Evolutionary conservation across 2,888 invertebrate species (phyloP).

Genomic region (Philereme vetulata): DNA sequence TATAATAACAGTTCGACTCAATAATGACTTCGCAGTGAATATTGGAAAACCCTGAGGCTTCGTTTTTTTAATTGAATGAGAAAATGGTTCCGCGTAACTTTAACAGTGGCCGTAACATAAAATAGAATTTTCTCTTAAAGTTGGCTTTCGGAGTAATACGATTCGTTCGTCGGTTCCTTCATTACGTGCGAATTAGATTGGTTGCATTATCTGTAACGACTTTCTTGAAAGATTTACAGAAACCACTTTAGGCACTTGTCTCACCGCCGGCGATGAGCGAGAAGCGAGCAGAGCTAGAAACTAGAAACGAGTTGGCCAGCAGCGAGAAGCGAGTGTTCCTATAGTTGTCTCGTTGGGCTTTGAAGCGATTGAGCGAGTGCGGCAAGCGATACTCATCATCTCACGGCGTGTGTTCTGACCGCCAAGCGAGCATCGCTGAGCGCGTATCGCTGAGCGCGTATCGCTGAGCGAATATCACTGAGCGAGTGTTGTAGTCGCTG

Average conservation of each 20-base stretch:
- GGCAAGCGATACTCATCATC: too few relatives aligned
- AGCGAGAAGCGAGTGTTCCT: too few relatives aligned
- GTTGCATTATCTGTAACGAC: conserved; percentile 32
- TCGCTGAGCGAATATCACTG: too few relatives aligned
- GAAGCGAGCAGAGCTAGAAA: too few relatives aligned
- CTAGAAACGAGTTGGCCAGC: too few relatives aligned
- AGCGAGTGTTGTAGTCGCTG: too few relatives aligned
- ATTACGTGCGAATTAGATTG: conserved; percentile 38
- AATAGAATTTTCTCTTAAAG: conserved; percentile 33
- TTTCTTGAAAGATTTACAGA: conserved; percentile 24
- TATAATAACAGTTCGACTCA: conserved; percentile 20
- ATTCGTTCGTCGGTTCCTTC: conserved; percentile 37
- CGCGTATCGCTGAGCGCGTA: too few relatives aligned
- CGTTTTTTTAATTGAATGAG: conserved; percentile 29
- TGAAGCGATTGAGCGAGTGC: too few relatives aligned
- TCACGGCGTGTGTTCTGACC: too few relatives aligned
- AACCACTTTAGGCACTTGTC: conserved; percentile 8
- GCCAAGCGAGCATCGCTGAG: too few relatives aligned
- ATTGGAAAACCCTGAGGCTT: conserved; percentile 12
- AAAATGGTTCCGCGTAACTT: conserved; percentile 33
- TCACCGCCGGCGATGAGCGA: too few relatives aligned
- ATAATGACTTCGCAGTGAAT: conserved; percentile 18
- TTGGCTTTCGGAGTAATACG: conserved; percentile 37
- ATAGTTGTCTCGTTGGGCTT: too few relatives aligned
- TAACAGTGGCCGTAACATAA: conserved; percentile 32